Conservation (phyloP, 2,113 vertebrate genomes). For the Scophthalmus maximus region DNA sequence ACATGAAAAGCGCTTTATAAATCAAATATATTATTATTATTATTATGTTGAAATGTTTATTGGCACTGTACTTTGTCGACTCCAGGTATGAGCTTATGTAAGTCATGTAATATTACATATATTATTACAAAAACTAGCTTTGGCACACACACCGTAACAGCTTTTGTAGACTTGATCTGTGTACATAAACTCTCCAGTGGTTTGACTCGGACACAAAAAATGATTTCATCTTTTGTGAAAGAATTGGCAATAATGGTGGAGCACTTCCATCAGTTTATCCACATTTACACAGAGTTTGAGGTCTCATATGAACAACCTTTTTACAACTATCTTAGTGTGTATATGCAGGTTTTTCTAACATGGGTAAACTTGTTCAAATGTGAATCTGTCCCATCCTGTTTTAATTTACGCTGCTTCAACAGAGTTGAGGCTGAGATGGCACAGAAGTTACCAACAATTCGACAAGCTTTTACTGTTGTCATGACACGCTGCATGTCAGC, state of each 20-base stretch:
- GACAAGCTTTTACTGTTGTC: not conserved
- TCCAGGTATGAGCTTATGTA: not conserved
- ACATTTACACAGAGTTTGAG: not conserved
- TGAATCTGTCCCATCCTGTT: no score
- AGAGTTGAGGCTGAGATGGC: not conserved
- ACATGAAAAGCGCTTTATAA: no score
- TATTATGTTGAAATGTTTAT: conserved; percentile 16
- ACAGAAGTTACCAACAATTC: not conserved
- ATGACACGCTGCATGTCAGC: not conserved
- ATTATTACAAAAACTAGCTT: conserved; percentile 23
- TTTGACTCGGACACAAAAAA: not conserved
- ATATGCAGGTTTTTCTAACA: not conserved
- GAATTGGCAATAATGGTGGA: not conserved
- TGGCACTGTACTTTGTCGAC: not conserved
- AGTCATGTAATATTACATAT: not conserved
- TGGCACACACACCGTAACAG: not conserved
- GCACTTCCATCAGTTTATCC: not conserved
- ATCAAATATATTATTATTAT: no score
- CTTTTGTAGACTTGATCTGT: conserved; percentile 29
- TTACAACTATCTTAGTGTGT: not conserved
- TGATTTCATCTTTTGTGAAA: conserved; percentile 16
- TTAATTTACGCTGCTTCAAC: not conserved
- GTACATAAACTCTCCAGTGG: conserved; percentile 1
- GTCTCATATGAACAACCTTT: not conserved
- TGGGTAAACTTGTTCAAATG: no score